phyloP scores from a whole-genome alignment of 2,888 invertebrate species.

The Nemapogon koenigi region DNA sequence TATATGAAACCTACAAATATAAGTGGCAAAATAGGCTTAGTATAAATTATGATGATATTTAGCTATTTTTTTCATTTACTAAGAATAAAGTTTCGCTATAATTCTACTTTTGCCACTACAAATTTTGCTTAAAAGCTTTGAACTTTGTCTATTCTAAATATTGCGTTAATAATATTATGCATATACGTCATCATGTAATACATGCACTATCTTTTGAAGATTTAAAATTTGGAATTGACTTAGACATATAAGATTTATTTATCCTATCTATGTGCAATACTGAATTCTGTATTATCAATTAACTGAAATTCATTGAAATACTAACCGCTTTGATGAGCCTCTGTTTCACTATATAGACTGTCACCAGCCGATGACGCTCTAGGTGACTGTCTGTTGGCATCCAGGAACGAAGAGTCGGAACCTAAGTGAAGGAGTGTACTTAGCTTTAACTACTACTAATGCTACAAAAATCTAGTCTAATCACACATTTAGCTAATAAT shows the following conservation, averaged over 20 bases:
- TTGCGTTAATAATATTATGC: too few species aligned
- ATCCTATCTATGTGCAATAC: too few species aligned
- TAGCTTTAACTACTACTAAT: constrained; percentile 6
- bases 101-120: constrained; percentile 59
- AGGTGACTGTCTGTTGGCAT: constrained; percentile 51
- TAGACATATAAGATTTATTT: too few species aligned
- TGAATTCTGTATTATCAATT: too few species aligned
- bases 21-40: constrained; percentile 52
- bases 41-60: constrained; percentile 29
- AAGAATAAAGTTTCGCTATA: constrained; percentile 63
- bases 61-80: constrained; percentile 22
- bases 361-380: constrained; percentile 55
- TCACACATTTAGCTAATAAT: too few species aligned
- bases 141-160: too few species aligned
- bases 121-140: constrained; percentile 37
- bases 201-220: too few species aligned
- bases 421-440: constrained; percentile 29
- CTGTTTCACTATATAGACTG: constrained; percentile 53
- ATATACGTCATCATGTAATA: too few species aligned
- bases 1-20: constrained; percentile 42
- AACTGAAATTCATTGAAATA: constrained; percentile 22
- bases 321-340: constrained; percentile 60
- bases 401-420: constrained; percentile 56
- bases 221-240: too few species aligned
- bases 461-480: too few species aligned